These are phyloP conservation scores for Mareca penelope DNA, from an alignment of 2,797 vertebrate species.

Conservation along the genomic window DNA sequence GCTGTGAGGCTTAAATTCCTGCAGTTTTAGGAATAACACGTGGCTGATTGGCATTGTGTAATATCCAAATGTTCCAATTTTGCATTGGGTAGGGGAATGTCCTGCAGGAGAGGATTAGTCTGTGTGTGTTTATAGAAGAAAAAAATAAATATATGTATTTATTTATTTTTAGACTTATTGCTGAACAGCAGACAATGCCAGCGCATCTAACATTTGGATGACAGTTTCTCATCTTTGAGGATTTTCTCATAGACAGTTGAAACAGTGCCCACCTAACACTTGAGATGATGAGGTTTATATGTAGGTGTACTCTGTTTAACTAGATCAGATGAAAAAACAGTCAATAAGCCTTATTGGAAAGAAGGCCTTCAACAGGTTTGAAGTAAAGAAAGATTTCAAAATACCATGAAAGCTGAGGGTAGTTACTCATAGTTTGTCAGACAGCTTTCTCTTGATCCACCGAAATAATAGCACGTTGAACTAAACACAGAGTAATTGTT, in stretches of 20 bases:
- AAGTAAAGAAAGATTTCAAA: background rate
- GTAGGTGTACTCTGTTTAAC: background rate
- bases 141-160: background rate
- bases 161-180: background rate
- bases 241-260: background rate
- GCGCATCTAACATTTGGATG: background rate
- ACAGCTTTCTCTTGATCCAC: background rate
- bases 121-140: background rate
- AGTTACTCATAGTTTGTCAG: background rate
- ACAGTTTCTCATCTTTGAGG: background rate
- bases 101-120: background rate
- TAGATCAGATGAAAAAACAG: background rate
- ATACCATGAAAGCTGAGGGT: background rate
- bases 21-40: background rate
- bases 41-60: background rate
- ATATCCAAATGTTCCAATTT: background rate
- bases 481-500: background rate
- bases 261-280: background rate
- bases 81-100: background rate
- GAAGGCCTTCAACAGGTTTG: background rate
- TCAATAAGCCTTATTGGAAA: background rate
- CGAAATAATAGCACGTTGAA: background rate
- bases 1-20: background rate
- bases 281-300: background rate
- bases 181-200: background rate